A percentile compares a stretch with the other conserved stretches of the same genome.
Evolutionary conservation across 1,140 invertebrate genomes (phyloP).

Genomic region (Grapholita molesta): DNA sequence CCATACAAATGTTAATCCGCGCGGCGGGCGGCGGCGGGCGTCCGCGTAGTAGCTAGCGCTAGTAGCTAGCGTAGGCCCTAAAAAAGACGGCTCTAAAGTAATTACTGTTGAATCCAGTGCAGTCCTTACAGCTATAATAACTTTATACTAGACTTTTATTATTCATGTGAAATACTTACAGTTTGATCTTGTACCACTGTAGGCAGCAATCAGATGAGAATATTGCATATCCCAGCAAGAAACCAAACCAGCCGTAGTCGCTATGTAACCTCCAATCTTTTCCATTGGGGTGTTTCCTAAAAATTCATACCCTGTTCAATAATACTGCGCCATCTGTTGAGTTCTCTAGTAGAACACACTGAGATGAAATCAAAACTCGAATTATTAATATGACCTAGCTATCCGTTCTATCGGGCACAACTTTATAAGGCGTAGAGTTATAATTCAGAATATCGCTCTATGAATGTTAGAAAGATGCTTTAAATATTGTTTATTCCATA

Average conservation of each 20-base stretch:
- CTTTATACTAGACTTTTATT: background rate
- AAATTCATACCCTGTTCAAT: slow-evolving; percentile 12
- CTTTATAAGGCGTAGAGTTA: no score
- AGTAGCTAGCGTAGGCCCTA: no score
- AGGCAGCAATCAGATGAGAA: slow-evolving; percentile 33
- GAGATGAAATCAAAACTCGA: no score
- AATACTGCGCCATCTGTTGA: background rate
- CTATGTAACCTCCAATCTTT: slow-evolving; percentile 57
- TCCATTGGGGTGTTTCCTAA: slow-evolving; percentile 61
- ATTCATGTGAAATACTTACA: slow-evolving; percentile 30
- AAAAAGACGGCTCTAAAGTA: no score
- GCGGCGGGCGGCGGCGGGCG: no score
- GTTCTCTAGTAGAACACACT: background rate
- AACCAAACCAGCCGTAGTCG: slow-evolving; percentile 20
- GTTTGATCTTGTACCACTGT: slow-evolving; percentile 29
- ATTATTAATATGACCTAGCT: no score
- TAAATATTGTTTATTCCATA: slow-evolving; percentile 1
- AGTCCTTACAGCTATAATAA: no score
- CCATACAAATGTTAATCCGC: no score
- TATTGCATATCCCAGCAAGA: slow-evolving; percentile 46
- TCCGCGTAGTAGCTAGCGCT: no score
- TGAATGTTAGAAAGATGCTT: no score
- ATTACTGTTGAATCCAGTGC: no score
- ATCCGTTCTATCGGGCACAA: background rate
- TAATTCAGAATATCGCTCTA: no score